phyloP scores from a whole-genome alignment of 2,113 vertebrate genomes.

The Micronycteris hirsuta region DNA sequence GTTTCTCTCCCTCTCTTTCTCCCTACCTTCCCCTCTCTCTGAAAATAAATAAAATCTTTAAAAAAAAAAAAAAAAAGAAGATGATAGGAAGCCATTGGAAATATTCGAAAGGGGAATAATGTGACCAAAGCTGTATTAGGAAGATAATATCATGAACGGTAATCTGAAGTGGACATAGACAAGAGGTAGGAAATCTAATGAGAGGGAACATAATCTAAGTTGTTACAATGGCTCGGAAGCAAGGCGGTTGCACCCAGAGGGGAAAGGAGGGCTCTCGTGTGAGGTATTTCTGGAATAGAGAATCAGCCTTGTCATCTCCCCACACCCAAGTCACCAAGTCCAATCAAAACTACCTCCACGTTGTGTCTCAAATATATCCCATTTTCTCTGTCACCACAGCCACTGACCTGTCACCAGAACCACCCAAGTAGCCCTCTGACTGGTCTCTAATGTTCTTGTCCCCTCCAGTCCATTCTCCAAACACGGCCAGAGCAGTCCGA shows the following conservation, averaged over 20 bases:
- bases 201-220: neutral
- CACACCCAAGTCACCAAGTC: neutral
- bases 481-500: neutral
- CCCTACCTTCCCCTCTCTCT: too few relatives aligned
- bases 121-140: neutral
- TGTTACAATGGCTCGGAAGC: neutral
- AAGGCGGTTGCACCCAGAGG: neutral
- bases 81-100: neutral
- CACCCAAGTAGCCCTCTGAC: neutral
- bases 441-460: conserved; percentile 17
- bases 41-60: too few relatives aligned
- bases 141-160: neutral
- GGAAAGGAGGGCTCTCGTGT: neutral
- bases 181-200: neutral
- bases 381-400: neutral
- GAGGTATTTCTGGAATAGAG: neutral
- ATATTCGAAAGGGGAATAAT: neutral
- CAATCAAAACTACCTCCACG: neutral
- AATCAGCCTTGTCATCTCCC: neutral
- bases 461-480: neutral
- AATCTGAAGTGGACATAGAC: neutral
- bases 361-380: neutral
- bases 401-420: neutral
- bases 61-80: too few relatives aligned
- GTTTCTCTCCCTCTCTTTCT: too few relatives aligned